Evolutionary conservation across 64 coral and sea anemone species (phyloP), one percentile per base, ranked within the genome.

Genomic region (Platygyra sinensis): DNA sequence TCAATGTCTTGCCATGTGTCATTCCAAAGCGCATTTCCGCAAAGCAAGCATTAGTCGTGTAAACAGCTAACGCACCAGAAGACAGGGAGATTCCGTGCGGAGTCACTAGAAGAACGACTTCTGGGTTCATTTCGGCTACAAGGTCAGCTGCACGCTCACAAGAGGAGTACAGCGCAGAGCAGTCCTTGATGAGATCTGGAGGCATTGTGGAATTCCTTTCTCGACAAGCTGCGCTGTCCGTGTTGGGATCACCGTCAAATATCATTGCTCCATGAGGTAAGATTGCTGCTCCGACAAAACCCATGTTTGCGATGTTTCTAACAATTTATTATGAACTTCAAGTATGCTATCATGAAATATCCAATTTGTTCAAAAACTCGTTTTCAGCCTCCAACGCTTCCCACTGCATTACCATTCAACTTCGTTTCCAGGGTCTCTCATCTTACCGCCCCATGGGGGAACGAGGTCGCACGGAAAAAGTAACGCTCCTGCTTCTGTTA

Each of bases 21-120:
- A 67, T 96, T 96, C 94, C 94, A 96, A 83, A 96, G 90, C 32
- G 94, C 94, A 67, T 83, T 92, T 30, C 94, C 94, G 18, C 62
- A 22, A n/a, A 3, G 94, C 90, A n/a, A n/a, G 57, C 62, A 0
- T 60, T 77, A 31, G 90, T 78, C 79, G 92, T 61, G 63, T 96
- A 96, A 25, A 96, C 80, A 33, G 62, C 80, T 72, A 76, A 27
- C 6, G 77, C 42, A 52, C 85, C 89, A 74, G 94, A 96, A 2
- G 28, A 82, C 18, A 96, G 65, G 28, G 86, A 30, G 0, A 96
- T 27, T 8, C 94, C 94, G 64, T 96, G 94, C 28, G 94, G 94
- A 14, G 94, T 92, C n/a, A 92, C 57, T 55, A 96, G 86, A 14
- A 96, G 12, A 42, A 96, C 87, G 25, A 92, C 5, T 6, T 96